These are phyloP conservation scores for Dendrolimus pini DNA, from an alignment of 2,888 invertebrate species.

Conservation along the genomic window DNA sequence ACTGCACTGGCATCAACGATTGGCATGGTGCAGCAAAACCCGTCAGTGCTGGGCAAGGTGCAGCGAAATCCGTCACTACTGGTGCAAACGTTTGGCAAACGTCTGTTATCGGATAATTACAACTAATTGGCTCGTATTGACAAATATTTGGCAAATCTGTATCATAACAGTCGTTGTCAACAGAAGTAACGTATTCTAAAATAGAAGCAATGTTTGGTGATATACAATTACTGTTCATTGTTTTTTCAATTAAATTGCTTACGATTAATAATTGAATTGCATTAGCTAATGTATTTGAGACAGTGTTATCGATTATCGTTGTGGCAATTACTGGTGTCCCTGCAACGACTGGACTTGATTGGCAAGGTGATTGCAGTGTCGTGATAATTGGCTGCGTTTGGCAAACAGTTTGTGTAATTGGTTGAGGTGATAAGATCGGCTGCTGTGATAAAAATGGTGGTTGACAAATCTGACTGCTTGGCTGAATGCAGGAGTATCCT, in stretches of 20 bases:
- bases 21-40: constrained; percentile 9
- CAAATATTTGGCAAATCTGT: neutral
- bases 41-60: constrained; percentile 1
- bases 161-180: neutral
- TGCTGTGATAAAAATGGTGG: neutral
- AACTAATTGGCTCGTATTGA: neutral
- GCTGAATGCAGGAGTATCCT: neutral
- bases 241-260: constrained; percentile 40
- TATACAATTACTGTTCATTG: constrained; percentile 6
- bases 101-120: neutral
- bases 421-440: constrained; percentile 5
- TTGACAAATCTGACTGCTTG: neutral
- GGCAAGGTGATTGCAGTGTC: neutral
- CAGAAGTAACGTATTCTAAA: neutral
- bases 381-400: neutral
- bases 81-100: constrained; percentile 10
- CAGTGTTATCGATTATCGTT: constrained; percentile 42
- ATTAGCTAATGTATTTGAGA: constrained; percentile 47
- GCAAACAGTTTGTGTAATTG: constrained; percentile 3
- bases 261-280: constrained; percentile 47
- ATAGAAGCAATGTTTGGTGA: neutral
- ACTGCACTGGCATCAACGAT: neutral
- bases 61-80: neutral
- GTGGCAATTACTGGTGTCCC: constrained; percentile 22
- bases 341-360: neutral